Evolutionary conservation across 2,113 vertebrate species (phyloP), one percentile per base, ranked within the genome.

Genomic region (Xenotilapia leptura): DNA sequence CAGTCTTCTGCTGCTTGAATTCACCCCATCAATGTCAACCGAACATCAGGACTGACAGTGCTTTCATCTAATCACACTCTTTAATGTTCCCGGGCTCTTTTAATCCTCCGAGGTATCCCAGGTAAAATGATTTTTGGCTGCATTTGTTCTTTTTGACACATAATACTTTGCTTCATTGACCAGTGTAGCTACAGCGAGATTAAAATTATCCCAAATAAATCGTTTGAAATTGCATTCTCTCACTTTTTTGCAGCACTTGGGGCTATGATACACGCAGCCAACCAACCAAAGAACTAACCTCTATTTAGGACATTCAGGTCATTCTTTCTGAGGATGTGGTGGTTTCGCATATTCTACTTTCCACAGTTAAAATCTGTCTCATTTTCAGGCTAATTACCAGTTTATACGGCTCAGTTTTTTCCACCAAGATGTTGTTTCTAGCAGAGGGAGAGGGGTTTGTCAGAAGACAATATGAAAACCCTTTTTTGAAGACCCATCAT

Each of bases 51-150:
- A 23, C 53, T 82, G 91, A 90, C 92, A 83, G 81, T 21, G n/a
- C 90, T 90, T 94, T 95, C 83, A 92, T 96, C 93, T 90, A 92
- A 94, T 93, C 93, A 79, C 80, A 11, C 83, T 92, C 56, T 91
- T 91, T 94, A 91, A 96, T 94, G 92, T 89, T 89, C 86, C 45
- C 62, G 21, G 85, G 83, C 83, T 91, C 87, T 54, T 83, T 80
- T 10, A 33, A 53, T 83, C 87, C 82, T 91, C 80, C 1, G 2
- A 80, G 82, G 89, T 65, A 88, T 73, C 58, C 12, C 38, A 51
- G 85, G 81, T 54, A 62, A 86, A 88, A 90, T 85, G 38, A 79
- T 82, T 87, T 86, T 89, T 85, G 88, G 49, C 60, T 80, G 62
- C 85, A 65, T 92, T 92, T 85, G 86, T 86, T 94, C 90, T 77